Conservation (phyloP, 2,113 vertebrate species). For the Epinephelus lanceolatus region DNA sequence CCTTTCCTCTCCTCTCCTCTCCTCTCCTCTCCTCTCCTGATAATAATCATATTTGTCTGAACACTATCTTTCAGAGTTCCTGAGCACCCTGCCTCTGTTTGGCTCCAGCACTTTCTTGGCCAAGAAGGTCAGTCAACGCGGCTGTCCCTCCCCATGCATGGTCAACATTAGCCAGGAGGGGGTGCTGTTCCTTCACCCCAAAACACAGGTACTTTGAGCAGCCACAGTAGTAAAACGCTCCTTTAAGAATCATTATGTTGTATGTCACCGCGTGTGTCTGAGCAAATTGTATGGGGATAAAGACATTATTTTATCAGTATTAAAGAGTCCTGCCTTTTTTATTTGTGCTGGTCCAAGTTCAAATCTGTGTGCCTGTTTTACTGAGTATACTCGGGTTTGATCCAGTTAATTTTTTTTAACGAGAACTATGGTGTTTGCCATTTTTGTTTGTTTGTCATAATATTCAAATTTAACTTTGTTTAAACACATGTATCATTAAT, state of each 20-base stretch:
- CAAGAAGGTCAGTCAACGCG: conserved; percentile 83
- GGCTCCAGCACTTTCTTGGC: conserved; percentile 85
- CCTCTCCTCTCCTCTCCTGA: background rate
- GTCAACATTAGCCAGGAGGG: conserved; percentile 86
- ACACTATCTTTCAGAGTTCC: conserved; percentile 77
- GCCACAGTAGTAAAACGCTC: background rate
- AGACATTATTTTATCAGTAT: background rate
- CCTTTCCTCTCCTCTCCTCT: background rate
- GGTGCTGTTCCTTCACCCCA: conserved; percentile 83
- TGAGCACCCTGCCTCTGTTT: conserved; percentile 86
- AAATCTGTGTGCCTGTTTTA: background rate
- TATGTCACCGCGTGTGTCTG: background rate
- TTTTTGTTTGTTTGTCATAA: background rate
- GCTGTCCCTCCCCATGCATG: conserved; percentile 82
- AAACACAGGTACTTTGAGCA: conserved; percentile 85
- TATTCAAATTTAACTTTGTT: background rate
- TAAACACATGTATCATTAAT: background rate
- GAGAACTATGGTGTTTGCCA: background rate
- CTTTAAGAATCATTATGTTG: too few species aligned
- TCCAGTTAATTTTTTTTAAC: background rate
- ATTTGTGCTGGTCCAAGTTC: background rate
- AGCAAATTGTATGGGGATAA: background rate
- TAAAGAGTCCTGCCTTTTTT: background rate
- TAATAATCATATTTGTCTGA: background rate
- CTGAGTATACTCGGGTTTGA: background rate